These are phyloP conservation scores for Liasis olivaceus DNA, from an alignment of 2,797 vertebrate genomes.

Conservation along the genomic window DNA sequence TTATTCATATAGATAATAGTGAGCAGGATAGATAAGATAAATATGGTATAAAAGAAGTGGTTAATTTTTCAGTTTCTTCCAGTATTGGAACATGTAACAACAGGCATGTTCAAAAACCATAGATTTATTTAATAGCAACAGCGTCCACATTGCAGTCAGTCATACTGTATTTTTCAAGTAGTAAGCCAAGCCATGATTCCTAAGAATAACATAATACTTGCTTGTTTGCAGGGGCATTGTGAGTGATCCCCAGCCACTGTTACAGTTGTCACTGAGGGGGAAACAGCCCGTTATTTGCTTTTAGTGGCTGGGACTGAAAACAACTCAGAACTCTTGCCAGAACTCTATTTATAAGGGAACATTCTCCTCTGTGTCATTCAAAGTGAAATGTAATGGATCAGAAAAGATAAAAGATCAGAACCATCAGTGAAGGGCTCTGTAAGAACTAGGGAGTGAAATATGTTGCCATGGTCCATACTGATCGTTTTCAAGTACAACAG, in stretches of 20 bases:
- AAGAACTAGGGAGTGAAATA: background rate
- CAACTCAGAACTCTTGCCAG: background rate
- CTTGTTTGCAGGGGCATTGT: background rate
- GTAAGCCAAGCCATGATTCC: background rate
- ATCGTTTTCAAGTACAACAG: background rate
- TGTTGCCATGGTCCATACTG: background rate
- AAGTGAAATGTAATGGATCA: conserved; percentile 4
- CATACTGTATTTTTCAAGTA: background rate
- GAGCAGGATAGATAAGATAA: background rate
- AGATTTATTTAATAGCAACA: background rate
- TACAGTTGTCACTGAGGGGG: background rate
- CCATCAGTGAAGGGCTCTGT: background rate
- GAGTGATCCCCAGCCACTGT: background rate
- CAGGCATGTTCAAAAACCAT: background rate
- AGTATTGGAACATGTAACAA: background rate
- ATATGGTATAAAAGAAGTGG: background rate
- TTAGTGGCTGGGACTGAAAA: background rate
- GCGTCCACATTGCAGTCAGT: background rate
- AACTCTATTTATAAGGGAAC: background rate
- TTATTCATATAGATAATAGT: background rate
- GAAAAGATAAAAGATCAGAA: conserved; percentile 13
- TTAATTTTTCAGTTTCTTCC: background rate
- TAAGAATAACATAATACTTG: background rate
- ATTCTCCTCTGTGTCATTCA: background rate
- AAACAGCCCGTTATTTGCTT: background rate